Percentiles rank a stretch among this genome's conserved stretches.
Evolutionary conservation across 2,888 invertebrate species (phyloP).

Genomic region (Meteorus colon): DNA sequence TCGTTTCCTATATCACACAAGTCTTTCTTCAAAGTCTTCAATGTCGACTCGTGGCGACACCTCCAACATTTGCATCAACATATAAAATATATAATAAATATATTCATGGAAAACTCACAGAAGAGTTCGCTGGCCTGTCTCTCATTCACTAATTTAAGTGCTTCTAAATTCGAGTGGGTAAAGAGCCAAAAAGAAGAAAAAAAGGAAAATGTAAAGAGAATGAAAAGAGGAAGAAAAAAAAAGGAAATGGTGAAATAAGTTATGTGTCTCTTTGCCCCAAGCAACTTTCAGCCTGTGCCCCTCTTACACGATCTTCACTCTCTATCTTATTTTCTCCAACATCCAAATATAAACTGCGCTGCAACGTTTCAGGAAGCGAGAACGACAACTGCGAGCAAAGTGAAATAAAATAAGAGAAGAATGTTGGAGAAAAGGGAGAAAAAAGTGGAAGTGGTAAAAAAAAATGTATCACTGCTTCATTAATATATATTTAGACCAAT

Average conservation of each 20-base stretch:
- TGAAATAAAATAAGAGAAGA: constrained; percentile 8
- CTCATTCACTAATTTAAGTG: constrained; percentile 60
- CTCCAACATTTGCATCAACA: not conserved
- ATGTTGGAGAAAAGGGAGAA: not conserved
- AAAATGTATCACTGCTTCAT: not conserved
- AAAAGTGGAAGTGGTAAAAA: constrained; percentile 20
- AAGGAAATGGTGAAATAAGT: constrained; percentile 34
- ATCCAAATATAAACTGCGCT: constrained; percentile 52
- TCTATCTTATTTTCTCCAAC: constrained; percentile 44
- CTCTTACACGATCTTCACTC: constrained; percentile 20
- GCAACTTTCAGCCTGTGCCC: not conserved
- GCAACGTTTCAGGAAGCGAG: constrained; percentile 52
- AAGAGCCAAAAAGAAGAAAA: constrained; percentile 13
- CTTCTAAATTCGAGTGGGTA: constrained; percentile 59
- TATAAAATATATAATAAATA: constrained; percentile 14
- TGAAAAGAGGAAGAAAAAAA: not conserved
- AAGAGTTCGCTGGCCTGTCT: constrained; percentile 26
- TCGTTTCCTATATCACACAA: not conserved
- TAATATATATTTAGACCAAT: constrained; percentile 12
- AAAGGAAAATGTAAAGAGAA: constrained; percentile 8
- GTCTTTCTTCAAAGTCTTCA: constrained; percentile 48
- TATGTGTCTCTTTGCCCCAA: constrained; percentile 13
- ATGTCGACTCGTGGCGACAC: constrained; percentile 40
- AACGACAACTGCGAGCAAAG: constrained; percentile 1
- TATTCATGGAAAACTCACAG: constrained; percentile 8